Percentiles rank a stretch among this genome's conserved stretches.
phyloP scores from a whole-genome alignment of 2,888 invertebrate genomes.

The Balanococcus diminutus region DNA sequence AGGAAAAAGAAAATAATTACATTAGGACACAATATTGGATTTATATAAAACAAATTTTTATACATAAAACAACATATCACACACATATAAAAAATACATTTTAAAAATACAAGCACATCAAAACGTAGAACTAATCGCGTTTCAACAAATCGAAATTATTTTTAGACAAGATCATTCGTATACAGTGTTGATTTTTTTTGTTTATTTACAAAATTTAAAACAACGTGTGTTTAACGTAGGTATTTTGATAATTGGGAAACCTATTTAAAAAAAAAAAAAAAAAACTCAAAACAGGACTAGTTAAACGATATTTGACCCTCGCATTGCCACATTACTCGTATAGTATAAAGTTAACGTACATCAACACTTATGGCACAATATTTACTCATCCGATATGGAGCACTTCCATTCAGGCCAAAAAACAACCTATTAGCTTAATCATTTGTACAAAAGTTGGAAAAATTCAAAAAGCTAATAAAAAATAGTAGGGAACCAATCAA shows the following conservation, averaged over 20 bases:
- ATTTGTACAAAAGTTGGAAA: background rate
- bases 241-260: constrained; percentile 32
- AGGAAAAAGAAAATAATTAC: background rate
- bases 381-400: background rate
- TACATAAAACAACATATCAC: constrained; percentile 38
- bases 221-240: background rate
- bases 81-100: constrained; percentile 3
- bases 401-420: background rate
- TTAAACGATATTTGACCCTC: background rate
- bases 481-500: background rate
- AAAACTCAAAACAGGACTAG: constrained; percentile 34
- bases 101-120: background rate
- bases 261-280: background rate
- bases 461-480: background rate
- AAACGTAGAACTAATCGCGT: background rate
- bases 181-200: background rate
- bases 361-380: constrained; percentile 27
- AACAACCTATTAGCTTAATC: background rate
- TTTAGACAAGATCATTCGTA: constrained; percentile 24
- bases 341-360: too few species aligned
- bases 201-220: constrained; percentile 16
- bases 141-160: constrained; percentile 4
- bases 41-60: constrained; percentile 20
- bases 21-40: constrained; percentile 18
- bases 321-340: background rate